phyloP scores from a whole-genome alignment of 2,888 invertebrate genomes.

The Acanthococcus lagerstroemiae region DNA sequence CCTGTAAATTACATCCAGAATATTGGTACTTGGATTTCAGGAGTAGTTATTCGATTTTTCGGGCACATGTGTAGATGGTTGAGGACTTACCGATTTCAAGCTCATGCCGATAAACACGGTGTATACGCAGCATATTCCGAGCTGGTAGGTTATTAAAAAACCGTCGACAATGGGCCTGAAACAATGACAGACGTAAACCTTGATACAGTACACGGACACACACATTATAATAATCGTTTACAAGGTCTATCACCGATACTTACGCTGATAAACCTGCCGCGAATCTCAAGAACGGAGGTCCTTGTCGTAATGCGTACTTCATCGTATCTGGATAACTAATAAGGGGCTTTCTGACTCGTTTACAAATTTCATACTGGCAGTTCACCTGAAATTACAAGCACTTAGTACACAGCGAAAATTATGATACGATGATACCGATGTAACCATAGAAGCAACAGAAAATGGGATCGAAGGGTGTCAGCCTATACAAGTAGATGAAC shows the following conservation, averaged over 20 bases:
- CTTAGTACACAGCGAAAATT: too few relatives aligned
- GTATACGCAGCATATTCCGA: slow-evolving; percentile 82
- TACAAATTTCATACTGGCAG: slow-evolving; percentile 54
- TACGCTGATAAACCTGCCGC: slow-evolving; percentile 52
- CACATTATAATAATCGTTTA: too few relatives aligned
- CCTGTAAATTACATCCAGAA: background rate
- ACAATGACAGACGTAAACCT: too few relatives aligned
- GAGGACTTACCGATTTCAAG: slow-evolving; percentile 46
- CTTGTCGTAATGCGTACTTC: slow-evolving; percentile 62
- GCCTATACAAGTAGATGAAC: too few relatives aligned
- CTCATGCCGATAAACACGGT: slow-evolving; percentile 66
- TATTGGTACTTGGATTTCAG: background rate
- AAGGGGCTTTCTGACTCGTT: slow-evolving; percentile 57
- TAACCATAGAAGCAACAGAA: too few relatives aligned
- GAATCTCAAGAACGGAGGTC: slow-evolving; percentile 55
- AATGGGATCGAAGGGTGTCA: too few relatives aligned
- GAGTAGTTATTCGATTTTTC: too few relatives aligned
- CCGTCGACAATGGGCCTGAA: slow-evolving; percentile 51
- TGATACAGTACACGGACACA: too few relatives aligned
- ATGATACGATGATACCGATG: too few relatives aligned
- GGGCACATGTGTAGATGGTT: too few relatives aligned
- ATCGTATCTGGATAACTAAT: slow-evolving; percentile 78
- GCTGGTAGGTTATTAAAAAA: slow-evolving; percentile 68
- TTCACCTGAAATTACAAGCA: slow-evolving; percentile 42
- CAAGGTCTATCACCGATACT: too few relatives aligned